Percentiles rank a stretch among this genome's conserved stretches.
Conservation (phyloP, 2,113 vertebrate genomes). For the Menidia beryllina region DNA sequence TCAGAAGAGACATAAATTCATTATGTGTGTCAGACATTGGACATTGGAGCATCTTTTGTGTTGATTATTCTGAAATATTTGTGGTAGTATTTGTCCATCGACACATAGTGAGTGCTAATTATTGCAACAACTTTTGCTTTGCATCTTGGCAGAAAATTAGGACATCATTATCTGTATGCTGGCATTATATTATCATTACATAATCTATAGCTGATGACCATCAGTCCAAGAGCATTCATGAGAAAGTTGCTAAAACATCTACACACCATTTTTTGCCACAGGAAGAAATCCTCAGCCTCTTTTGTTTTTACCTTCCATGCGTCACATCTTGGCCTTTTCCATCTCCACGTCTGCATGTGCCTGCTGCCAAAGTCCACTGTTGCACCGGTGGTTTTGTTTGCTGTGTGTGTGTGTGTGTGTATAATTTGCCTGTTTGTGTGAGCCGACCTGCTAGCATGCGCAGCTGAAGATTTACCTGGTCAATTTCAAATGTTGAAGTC, state of each 20-base stretch:
- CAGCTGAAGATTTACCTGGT: conserved; percentile 4
- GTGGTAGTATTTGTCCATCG: conserved; percentile 51
- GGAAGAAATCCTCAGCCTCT: conserved; percentile 11
- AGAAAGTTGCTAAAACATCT: conserved; percentile 48
- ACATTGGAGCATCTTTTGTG: conserved; percentile 44
- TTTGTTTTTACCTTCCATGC: conserved; percentile 38
- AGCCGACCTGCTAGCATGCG: conserved; percentile 46
- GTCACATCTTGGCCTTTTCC: conserved; percentile 31
- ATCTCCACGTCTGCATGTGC: conserved; percentile 56
- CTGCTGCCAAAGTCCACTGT: conserved; percentile 28
- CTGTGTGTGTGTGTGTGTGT: background rate
- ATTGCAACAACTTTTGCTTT: conserved; percentile 63
- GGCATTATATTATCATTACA: conserved; percentile 21
- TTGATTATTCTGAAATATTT: conserved; percentile 52
- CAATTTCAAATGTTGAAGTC: background rate
- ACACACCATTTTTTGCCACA: conserved; percentile 45
- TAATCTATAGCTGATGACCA: conserved; percentile 4
- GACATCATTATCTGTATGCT: conserved; percentile 39
- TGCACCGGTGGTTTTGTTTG: conserved; percentile 6
- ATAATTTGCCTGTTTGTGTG: conserved; percentile 23
- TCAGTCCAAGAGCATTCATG: background rate
- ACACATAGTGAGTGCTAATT: conserved; percentile 23
- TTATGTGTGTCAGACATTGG: conserved; percentile 54
- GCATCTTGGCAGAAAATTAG: conserved; percentile 56
- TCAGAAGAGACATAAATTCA: conserved; percentile 19